Percentiles rank a stretch among this genome's conserved stretches.
phyloP scores from a whole-genome alignment of 1,140 invertebrate species.

The Psilanteris sp. region DNA sequence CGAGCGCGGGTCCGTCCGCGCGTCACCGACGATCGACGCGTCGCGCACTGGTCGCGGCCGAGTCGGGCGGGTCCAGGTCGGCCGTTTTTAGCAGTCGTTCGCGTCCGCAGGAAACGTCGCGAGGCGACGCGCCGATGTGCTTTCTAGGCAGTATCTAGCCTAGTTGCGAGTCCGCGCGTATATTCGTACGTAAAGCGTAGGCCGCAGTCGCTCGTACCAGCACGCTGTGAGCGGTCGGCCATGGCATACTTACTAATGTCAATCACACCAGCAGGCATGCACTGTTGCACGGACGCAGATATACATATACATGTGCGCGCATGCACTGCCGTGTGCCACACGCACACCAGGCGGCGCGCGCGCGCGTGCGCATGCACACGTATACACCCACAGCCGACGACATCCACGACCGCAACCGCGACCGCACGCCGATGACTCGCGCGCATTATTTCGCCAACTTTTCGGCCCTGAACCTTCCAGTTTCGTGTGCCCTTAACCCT shows the following conservation, averaged over 20 bases:
- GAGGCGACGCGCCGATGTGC: conserved; percentile 32
- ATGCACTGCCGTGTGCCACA: conserved; percentile 13
- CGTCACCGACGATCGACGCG: no score
- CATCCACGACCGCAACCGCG: conserved; percentile 6
- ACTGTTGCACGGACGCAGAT: conserved; percentile 63
- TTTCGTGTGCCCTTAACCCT: conserved; percentile 64
- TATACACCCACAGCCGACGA: conserved; percentile 2
- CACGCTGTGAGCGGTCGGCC: conserved; percentile 77
- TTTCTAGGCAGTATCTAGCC: conserved; percentile 65
- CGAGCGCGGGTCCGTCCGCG: no score
- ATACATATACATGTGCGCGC: conserved; percentile 44
- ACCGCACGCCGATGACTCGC: conserved; percentile 1
- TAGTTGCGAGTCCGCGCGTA: conserved; percentile 53
- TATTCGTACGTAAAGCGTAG: conserved; percentile 69
- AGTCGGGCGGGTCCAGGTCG: no score
- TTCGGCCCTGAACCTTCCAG: conserved; percentile 66
- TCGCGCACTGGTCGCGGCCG: no score
- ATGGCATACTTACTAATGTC: conserved; percentile 81
- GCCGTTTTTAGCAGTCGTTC: no score
- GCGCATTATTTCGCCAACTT: conserved; percentile 40
- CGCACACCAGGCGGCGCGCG: no score
- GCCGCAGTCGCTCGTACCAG: conserved; percentile 73
- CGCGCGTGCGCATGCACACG: neutral
- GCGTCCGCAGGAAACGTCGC: no score
- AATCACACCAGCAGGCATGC: conserved; percentile 78